Evolutionary conservation across 2,113 vertebrate species (phyloP), one percentile per base, ranked within the genome.

Genomic region (Pachyramphus minor): DNA sequence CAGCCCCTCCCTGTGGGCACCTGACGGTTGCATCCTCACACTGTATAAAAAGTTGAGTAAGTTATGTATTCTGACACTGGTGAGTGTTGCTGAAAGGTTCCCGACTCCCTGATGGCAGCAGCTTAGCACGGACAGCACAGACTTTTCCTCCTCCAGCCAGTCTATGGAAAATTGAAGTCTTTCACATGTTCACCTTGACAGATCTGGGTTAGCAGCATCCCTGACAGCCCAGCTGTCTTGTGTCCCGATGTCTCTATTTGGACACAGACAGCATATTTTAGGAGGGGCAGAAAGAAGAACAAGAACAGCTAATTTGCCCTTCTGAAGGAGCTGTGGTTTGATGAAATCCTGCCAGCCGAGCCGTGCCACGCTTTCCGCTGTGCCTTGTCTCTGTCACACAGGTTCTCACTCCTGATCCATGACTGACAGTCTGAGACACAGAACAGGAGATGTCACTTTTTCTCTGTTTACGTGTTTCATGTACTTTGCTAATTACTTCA

Each of bases 171-270:
- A 53, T 11, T 37, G 59, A 91, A 93, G 89, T 64, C 89, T 97
- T 89, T 95, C 93, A 77, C 68, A 41, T 44, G 62, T 78, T 94
- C 84, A 86, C 87, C 93, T 95, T 91, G 96, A 95, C 93, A 95
- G 90, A 91, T 95, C 79, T 84, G 20, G 92, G 89, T 68, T 97
- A 95, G 82, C 74, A 84, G 89, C 66, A 78, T 66, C 86, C 89
- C 77, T 72, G 85, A 80, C 93, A 95, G 93, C 89, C 76, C 87
- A 92, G 92, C 94, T 96, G 95, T 81, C 90, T 95, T 5, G 49
- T 7, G 47, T 93, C 87, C 82, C 47, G 1, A 4, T 28, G 89
- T 93, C 66, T 96, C 90, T 50, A 64, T 93, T 93, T 90, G 88
- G 92, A 64, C 11, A 2, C 79, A 95, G 89, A 88, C 72, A 74